Conservation (phyloP, 1,140 invertebrate genomes). For the Arctopsyche grandis region DNA sequence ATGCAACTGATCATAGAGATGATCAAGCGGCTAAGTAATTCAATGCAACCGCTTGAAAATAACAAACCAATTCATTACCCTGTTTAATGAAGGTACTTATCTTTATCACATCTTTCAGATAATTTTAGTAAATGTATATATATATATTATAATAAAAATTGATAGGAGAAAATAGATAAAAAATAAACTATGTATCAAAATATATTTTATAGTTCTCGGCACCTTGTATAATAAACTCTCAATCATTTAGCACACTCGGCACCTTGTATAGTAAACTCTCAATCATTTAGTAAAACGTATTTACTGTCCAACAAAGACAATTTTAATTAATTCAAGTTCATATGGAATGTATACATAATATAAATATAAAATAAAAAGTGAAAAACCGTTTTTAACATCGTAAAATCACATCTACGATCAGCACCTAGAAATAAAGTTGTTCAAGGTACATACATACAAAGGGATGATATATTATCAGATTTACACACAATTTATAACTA, state of each 20-base stretch:
- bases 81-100: slow-evolving; percentile 52
- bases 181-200: slow-evolving; percentile 53
- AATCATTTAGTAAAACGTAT: background rate
- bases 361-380: slow-evolving; percentile 31
- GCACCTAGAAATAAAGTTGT: slow-evolving; percentile 44
- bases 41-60: slow-evolving; percentile 14
- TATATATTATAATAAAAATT: slow-evolving; percentile 36
- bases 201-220: slow-evolving; percentile 33
- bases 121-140: slow-evolving; percentile 24
- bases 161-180: slow-evolving; percentile 50
- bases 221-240: too few species aligned
- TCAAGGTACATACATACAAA: slow-evolving; percentile 51
- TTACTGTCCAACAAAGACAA: background rate
- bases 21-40: slow-evolving; percentile 38
- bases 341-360: slow-evolving; percentile 41
- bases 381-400: background rate
- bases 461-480: slow-evolving; percentile 40
- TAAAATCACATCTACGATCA: slow-evolving; percentile 53
- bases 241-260: too few species aligned
- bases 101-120: slow-evolving; percentile 54
- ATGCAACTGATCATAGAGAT: slow-evolving; percentile 52
- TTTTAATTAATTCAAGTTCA: slow-evolving; percentile 16
- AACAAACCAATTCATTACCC: slow-evolving; percentile 47
- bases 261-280: slow-evolving; percentile 4
- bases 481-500: slow-evolving; percentile 34